A percentile compares a stretch with the other conserved stretches of the same genome.
Conservation (phyloP, 2,113 vertebrate species). For the Oenanthe melanoleuca region DNA sequence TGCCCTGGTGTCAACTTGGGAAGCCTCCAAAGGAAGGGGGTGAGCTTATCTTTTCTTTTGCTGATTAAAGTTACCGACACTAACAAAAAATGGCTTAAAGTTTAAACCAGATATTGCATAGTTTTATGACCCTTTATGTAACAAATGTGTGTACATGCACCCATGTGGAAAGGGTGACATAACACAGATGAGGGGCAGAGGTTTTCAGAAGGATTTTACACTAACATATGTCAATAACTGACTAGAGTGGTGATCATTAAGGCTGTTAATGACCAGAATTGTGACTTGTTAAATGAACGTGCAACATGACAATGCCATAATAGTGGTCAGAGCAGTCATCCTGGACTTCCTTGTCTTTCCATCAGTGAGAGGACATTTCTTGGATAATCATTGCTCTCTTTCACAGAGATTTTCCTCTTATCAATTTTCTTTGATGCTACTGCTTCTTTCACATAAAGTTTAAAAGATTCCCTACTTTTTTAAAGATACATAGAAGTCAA, state of each 20-base stretch:
- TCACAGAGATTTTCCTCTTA: not conserved
- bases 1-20: conserved; percentile 89
- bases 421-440: not conserved
- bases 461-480: not conserved
- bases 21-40: conserved; percentile 83
- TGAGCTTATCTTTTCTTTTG: conserved; percentile 45
- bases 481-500: not conserved
- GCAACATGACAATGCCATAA: not conserved
- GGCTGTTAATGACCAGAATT: not conserved
- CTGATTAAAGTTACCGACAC: not conserved
- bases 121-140: not conserved
- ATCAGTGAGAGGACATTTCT: not conserved
- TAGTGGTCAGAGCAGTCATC: not conserved
- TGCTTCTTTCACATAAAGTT: not conserved
- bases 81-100: not conserved
- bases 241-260: not conserved
- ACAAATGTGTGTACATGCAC: not conserved
- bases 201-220: not conserved
- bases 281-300: not conserved
- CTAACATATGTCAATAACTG: not conserved
- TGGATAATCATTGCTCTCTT: not conserved
- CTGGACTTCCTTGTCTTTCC: fast-evolving
- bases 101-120: not conserved
- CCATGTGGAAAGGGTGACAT: not conserved
- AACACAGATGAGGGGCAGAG: not conserved